Conservation (phyloP, 2,113 vertebrate species). For the Gadus macrocephalus region DNA sequence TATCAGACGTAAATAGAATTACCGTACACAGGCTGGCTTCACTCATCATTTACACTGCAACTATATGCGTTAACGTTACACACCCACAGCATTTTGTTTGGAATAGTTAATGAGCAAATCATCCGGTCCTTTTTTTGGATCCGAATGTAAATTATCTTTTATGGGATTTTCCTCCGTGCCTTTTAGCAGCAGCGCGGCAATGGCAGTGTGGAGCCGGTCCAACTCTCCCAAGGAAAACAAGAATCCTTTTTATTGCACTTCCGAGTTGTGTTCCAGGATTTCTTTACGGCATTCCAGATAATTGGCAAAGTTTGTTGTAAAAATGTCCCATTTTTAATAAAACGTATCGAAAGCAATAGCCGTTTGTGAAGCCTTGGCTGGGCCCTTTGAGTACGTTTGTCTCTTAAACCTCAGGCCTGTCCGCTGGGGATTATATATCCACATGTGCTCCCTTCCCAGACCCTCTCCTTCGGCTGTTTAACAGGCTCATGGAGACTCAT, state of each 20-base stretch:
- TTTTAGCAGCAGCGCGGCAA: no score
- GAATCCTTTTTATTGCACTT: constrained; percentile 58
- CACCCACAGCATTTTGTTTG: no score
- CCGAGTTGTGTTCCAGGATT: constrained; percentile 66
- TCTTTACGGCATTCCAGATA: constrained; percentile 49
- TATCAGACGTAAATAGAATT: constrained; percentile 35
- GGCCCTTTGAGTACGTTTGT: constrained; percentile 37
- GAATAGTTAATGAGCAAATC: no score
- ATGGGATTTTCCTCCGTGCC: no score
- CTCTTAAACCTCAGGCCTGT: constrained; percentile 50
- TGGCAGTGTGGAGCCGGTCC: no score
- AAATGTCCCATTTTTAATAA: constrained; percentile 59
- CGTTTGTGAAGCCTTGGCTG: constrained; percentile 30
- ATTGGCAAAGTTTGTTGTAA: constrained; percentile 49
- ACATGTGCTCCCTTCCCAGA: constrained; percentile 52
- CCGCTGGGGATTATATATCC: constrained; percentile 55
- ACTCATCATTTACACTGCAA: no score
- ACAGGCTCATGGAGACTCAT: constrained; percentile 60
- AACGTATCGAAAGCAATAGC: constrained; percentile 55
- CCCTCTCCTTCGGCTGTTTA: constrained; percentile 61
- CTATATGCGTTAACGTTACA: no score
- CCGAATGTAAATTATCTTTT: no score
- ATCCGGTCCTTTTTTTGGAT: no score
- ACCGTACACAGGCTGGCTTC: no score
- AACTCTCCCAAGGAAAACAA: constrained; percentile 35